Conservation (phyloP, 2,113 vertebrate species). For the Irena cyanogastra region DNA sequence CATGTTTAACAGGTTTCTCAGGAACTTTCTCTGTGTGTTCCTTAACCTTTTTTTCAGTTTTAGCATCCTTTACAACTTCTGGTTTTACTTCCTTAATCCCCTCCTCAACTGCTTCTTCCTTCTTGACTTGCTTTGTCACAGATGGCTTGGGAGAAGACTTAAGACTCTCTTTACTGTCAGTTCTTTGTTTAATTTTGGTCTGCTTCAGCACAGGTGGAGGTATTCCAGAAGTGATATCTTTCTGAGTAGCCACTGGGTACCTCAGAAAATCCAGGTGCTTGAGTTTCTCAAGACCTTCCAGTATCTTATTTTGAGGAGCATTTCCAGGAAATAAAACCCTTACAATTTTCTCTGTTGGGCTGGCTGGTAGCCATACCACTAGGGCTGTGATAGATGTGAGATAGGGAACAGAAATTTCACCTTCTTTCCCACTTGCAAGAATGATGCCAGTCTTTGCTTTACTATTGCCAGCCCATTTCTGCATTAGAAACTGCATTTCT, state of each 20-base stretch:
- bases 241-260: slow-evolving; percentile 93
- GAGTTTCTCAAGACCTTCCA: slow-evolving; percentile 95
- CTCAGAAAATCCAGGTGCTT: slow-evolving; percentile 93
- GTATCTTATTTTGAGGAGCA: slow-evolving; percentile 96
- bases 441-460: slow-evolving; percentile 97
- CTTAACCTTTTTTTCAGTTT: slow-evolving; percentile 85
- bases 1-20: slow-evolving; percentile 81
- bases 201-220: slow-evolving; percentile 85
- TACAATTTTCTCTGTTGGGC: slow-evolving; percentile 92
- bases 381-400: slow-evolving; percentile 95
- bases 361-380: slow-evolving; percentile 95
- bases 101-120: slow-evolving; percentile 80
- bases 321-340: slow-evolving; percentile 97
- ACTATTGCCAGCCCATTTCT: slow-evolving; percentile 98
- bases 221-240: slow-evolving; percentile 83
- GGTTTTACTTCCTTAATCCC: slow-evolving; percentile 80
- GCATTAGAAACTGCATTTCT: slow-evolving; percentile 99
- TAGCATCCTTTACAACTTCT: slow-evolving; percentile 83
- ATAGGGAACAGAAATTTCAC: slow-evolving; percentile 97
- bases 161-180: slow-evolving; percentile 96
- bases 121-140: slow-evolving; percentile 79
- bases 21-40: slow-evolving; percentile 77
- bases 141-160: slow-evolving; percentile 85
- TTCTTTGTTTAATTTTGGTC: slow-evolving; percentile 90
- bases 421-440: slow-evolving; percentile 91